Base-by-base conservation (phyloP, 2,888 invertebrate species). In the Campaea margaritaria region DNA sequence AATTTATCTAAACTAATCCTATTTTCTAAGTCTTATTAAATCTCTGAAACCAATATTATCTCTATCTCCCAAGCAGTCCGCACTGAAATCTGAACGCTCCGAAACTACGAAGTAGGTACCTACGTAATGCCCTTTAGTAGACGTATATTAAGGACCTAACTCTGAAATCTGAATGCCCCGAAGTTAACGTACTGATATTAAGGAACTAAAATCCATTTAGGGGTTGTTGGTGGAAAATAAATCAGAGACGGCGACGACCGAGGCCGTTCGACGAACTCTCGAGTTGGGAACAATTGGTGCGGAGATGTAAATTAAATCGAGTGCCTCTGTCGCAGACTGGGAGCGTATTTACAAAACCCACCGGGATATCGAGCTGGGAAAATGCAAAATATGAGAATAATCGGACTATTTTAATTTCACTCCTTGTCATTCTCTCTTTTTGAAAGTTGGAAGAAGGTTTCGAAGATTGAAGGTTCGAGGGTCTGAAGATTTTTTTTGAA, bases 281-380 rank as follows among this genome's bases (percentile, higher is more conserved):
- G 69, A 86, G 83, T 85, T 86, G 77, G 72, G 80, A 89, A 89
- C 89, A 90, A 89, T 88, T 81, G 82, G 77, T 78, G 81, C 76
- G 73, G 75, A 82, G 87, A 91, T 91, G 90, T 91, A 90, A 91
- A 91, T 91, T 89, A 86, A 90, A 90, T 91, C 84, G 83, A 86
- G 86, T 82, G 85, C 79, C 78, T 78, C 79, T 78, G 83, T 75
- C 75, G 72, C 70, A 68, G 69, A 72, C 72, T 64, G 65, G 64
- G 31, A 13, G 62, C 61, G 57, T 27, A 38, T 49, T 62, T 61
- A 10, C 47, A 45, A 64, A 64, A 39, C 38, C 15, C 51, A 36
- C 9, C 12, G 31, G 31, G 14, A 34, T 34, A 12, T 46, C 31
- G 16, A 16, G 7, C 14, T 41, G 41, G 14, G 41, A 14, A 5